Percentiles rank a stretch among this genome's conserved stretches.
phyloP scores from a whole-genome alignment of 2,888 invertebrate genomes.

The Drosophila parthenogenetica region DNA sequence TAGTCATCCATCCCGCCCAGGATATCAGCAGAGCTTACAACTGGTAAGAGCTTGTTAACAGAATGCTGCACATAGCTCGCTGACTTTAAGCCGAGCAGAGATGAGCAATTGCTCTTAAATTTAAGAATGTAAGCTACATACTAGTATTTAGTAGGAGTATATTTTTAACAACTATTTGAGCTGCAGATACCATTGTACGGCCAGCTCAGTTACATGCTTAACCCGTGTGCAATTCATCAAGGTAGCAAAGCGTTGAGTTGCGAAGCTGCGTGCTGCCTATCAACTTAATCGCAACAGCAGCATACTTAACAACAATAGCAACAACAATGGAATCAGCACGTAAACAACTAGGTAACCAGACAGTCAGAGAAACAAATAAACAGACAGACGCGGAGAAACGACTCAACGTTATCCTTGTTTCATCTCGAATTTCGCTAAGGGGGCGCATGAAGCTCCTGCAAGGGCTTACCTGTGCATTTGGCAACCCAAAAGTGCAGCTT shows the following conservation, averaged over 20 bases:
- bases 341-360: slow-evolving; percentile 46
- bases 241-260: slow-evolving; percentile 40
- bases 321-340: slow-evolving; percentile 34
- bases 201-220: slow-evolving; percentile 20
- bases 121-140: neutral
- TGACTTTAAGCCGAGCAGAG: slow-evolving; percentile 29
- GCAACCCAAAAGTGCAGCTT: slow-evolving; percentile 72
- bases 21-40: slow-evolving; percentile 53
- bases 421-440: slow-evolving; percentile 29
- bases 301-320: slow-evolving; percentile 18
- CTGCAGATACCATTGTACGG: slow-evolving; percentile 27
- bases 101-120: slow-evolving; percentile 4
- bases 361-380: slow-evolving; percentile 18
- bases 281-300: slow-evolving; percentile 67
- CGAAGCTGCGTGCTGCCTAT: slow-evolving; percentile 61
- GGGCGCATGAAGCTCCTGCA: slow-evolving; percentile 9
- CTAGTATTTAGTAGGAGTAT: too few relatives aligned
- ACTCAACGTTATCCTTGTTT: slow-evolving; percentile 43
- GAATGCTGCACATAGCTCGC: slow-evolving; percentile 37
- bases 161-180: neutral
- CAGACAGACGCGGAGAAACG: slow-evolving; percentile 29
- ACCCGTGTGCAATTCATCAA: slow-evolving; percentile 63
- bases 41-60: slow-evolving; percentile 66
- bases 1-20: slow-evolving; percentile 9
- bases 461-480: slow-evolving; percentile 26